phyloP scores from a whole-genome alignment of 2,888 invertebrate species.

The Junonia oenone region DNA sequence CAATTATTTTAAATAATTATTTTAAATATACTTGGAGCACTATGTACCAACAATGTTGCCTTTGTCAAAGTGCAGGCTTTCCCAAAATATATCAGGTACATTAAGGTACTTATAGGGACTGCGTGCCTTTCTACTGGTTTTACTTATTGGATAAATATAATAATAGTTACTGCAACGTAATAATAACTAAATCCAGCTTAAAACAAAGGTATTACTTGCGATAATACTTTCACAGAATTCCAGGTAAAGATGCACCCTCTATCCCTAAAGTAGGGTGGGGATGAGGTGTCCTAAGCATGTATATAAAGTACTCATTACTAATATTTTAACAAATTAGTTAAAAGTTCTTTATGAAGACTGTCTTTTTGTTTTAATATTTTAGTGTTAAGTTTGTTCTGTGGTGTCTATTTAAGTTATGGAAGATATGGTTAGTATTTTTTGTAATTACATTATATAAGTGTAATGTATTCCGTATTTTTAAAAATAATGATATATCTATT shows the following conservation, averaged over 20 bases:
- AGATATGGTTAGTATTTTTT: not conserved
- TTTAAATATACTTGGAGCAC: too few species aligned
- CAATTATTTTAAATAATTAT: too few species aligned
- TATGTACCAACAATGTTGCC: too few species aligned
- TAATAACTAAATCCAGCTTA: not conserved
- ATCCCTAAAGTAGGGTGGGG: not conserved
- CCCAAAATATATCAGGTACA: too few species aligned
- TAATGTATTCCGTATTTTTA: too few species aligned
- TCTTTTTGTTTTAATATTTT: not conserved
- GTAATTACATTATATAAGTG: too few species aligned
- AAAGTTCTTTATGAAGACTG: not conserved
- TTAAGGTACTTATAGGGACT: not conserved
- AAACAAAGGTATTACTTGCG: not conserved
- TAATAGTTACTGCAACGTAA: not conserved
- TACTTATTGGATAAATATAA: not conserved
- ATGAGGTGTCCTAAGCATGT: not conserved
- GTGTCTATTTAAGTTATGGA: not conserved
- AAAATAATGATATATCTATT: too few species aligned
- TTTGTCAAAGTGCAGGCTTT: too few species aligned
- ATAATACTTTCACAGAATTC: not conserved
- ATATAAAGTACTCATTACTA: not conserved
- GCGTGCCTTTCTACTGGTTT: not conserved
- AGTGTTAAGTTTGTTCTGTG: not conserved
- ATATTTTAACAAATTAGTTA: not conserved
- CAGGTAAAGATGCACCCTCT: not conserved